These are phyloP conservation scores for Crenuchus spilurus DNA, from an alignment of 2,797 vertebrate genomes.

Conservation along the genomic window DNA sequence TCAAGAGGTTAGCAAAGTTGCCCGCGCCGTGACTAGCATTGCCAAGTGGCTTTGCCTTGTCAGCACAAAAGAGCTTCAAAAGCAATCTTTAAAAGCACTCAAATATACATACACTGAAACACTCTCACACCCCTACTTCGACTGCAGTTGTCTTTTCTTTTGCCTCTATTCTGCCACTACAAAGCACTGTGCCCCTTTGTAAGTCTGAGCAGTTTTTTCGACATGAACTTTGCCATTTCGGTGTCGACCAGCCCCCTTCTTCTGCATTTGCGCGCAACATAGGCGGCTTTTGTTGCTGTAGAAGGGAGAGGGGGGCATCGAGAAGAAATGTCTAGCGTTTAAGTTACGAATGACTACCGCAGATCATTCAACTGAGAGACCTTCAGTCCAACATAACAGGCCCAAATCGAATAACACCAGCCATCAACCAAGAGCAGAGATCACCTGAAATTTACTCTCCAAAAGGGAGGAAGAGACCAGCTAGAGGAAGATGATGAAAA, in stretches of 20 bases:
- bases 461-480: not conserved
- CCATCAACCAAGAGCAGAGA: not conserved
- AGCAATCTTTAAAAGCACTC: slow-evolving; percentile 77
- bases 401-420: not conserved
- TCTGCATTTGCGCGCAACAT: slow-evolving; percentile 66
- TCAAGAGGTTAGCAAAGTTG: slow-evolving; percentile 80
- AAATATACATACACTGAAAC: slow-evolving; percentile 75
- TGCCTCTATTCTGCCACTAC: slow-evolving; percentile 76
- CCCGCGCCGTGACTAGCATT: slow-evolving; percentile 73
- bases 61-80: slow-evolving; percentile 72
- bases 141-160: slow-evolving; percentile 79
- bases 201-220: slow-evolving; percentile 67
- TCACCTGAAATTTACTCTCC: not conserved
- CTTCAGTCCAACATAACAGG: not conserved
- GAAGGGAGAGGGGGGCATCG: not conserved
- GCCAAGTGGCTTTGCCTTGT: slow-evolving; percentile 65
- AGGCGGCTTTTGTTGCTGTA: slow-evolving; percentile 54
- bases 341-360: too few relatives aligned
- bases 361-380: not conserved
- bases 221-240: slow-evolving; percentile 80
- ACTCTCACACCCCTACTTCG: slow-evolving; percentile 74
- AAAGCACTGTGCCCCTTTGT: slow-evolving; percentile 74
- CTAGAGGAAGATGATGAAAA: not conserved
- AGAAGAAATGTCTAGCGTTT: not conserved
- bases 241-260: slow-evolving; percentile 74